Conservation (phyloP, 2,888 invertebrate species). For the Automeris io region DNA sequence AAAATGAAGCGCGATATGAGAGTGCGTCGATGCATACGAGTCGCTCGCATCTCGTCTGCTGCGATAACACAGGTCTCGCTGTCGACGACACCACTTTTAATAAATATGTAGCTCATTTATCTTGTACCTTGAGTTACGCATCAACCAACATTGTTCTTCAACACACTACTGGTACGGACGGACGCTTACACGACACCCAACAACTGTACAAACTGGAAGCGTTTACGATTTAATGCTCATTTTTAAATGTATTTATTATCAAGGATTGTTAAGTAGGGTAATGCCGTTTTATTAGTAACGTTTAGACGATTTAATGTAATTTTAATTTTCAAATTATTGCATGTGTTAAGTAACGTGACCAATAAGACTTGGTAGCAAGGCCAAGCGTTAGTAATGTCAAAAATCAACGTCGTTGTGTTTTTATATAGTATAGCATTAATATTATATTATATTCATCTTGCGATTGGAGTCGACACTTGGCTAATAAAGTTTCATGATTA, state of each 20-base stretch:
- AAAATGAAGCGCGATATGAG: constrained; percentile 57
- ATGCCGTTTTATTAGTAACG: background rate
- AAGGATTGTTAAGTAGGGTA: background rate
- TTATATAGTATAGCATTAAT: constrained; percentile 15
- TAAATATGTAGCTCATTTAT: constrained; percentile 65
- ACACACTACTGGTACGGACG: constrained; percentile 20
- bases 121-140: constrained; percentile 54
- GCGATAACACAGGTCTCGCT: constrained; percentile 65
- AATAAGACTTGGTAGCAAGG: background rate
- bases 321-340: background rate
- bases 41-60: constrained; percentile 57
- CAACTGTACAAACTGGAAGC: constrained; percentile 14
- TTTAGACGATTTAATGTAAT: background rate
- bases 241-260: constrained; percentile 7
- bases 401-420: constrained; percentile 28
- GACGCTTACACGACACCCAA: constrained; percentile 22
- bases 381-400: constrained; percentile 10
- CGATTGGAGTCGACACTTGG: constrained; percentile 12
- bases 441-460: constrained; percentile 14
- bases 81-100: constrained; percentile 58
- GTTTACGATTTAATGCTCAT: background rate
- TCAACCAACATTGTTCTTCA: constrained; percentile 34
- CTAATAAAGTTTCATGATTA: constrained; percentile 6
- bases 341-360: background rate
- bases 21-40: constrained; percentile 48